Evolutionary conservation across 2,888 invertebrate species (phyloP), one percentile per base, ranked within the genome.

Genomic region (Andrena haemorrhoa): DNA sequence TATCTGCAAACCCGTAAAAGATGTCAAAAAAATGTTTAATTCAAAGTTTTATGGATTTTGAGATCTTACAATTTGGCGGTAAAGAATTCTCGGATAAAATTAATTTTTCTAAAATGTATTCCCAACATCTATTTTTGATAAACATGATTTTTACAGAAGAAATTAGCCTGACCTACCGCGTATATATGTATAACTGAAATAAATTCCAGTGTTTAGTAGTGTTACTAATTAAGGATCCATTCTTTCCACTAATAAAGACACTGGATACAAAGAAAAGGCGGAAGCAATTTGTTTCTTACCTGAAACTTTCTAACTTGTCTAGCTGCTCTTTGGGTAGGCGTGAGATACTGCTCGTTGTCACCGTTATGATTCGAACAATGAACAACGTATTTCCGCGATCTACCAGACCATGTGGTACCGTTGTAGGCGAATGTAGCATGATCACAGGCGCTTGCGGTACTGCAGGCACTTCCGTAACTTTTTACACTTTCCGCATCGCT

Each of bases 261-360:
- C 49, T 26, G 10, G 12, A 56, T 51, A 2, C 6, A 51, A 20
- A 56, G 10, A 23, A 56, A 8, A 23, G 20, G 23, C 23, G 23
- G 20, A 10, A 53, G 0, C 20, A 53, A 26, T 16, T 61, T 26
- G 29, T 3, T 2, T 49, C 83, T 87, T 85, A 94, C 94, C 93
- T 95, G 94, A 63, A 98, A 95, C 77, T 97, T 96, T 82, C 97
- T 95, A 51, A 98, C 96, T 93, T 98, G 97, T 87, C 96, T 95
- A 90, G 97, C 97, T 10, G 97, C 97, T 81, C 98, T 95, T 93
- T 98, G 98, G 0, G 98, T 98, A 16, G 98, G 98, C 70, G 98
- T 98, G 77, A 98, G 95, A 93, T 98, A 98, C 90, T 98, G 97
- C 81, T 97, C 97, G 61, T 96, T 97, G 66, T 97, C 96, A 63